These are phyloP conservation scores for Spodoptera litura DNA, from an alignment of 1,140 invertebrate genomes.

Conservation along the genomic window DNA sequence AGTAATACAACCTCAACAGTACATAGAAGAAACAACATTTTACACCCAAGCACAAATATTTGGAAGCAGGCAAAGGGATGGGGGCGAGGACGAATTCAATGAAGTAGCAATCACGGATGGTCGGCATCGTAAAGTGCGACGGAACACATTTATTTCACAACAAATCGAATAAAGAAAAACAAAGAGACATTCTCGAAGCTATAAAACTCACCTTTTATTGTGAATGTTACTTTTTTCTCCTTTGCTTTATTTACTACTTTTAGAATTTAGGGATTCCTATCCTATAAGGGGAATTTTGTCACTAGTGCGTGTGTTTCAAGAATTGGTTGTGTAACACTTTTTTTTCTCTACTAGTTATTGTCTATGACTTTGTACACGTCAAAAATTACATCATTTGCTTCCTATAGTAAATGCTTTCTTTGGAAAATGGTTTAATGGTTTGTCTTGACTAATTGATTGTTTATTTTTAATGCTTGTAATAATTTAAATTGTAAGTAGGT, in stretches of 20 bases:
- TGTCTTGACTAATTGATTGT: too few relatives aligned
- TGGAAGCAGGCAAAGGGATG: background rate
- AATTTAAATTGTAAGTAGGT: too few relatives aligned
- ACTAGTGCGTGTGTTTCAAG: background rate
- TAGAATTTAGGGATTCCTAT: background rate
- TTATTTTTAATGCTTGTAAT: too few relatives aligned
- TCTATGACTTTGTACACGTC: too few relatives aligned
- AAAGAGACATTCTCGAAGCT: slow-evolving; percentile 38
- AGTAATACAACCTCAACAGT: too few relatives aligned
- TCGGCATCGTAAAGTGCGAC: slow-evolving; percentile 33
- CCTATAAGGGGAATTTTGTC: background rate
- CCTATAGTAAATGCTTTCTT: too few relatives aligned
- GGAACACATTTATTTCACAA: slow-evolving; percentile 43
- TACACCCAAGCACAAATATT: background rate
- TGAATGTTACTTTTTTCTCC: slow-evolving; percentile 29
- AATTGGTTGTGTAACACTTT: background rate
- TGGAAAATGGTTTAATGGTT: too few relatives aligned
- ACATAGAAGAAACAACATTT: background rate
- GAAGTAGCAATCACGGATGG: slow-evolving; percentile 34
- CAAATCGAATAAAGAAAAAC: slow-evolving; percentile 40
- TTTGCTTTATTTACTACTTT: slow-evolving; percentile 37
- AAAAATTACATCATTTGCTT: too few relatives aligned
- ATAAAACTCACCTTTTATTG: slow-evolving; percentile 43
- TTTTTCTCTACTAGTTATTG: background rate
- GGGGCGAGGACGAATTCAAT: slow-evolving; percentile 6